A percentile compares a stretch with the other conserved stretches of the same genome.
Evolutionary conservation across 2,888 invertebrate species (phyloP).

Genomic region (Odontomyia ornata): DNA sequence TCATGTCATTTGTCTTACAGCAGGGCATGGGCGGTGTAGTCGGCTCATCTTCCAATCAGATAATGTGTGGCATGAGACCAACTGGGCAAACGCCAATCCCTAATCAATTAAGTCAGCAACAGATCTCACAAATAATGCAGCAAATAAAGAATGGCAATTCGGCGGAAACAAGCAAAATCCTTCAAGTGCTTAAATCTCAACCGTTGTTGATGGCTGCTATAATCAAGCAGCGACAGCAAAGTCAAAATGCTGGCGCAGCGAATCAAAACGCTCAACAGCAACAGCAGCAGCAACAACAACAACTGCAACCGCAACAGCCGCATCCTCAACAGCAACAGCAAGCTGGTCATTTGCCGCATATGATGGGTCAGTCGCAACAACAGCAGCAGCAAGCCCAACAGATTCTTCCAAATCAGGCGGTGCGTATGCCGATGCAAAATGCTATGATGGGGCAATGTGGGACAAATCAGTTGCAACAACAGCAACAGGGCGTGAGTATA

Average conservation of each 20-base stretch:
- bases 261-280: constrained; percentile 55
- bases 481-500: constrained; percentile 58
- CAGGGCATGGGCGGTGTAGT: constrained; percentile 63
- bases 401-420: constrained; percentile 64
- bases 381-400: constrained; percentile 68
- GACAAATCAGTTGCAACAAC: constrained; percentile 35
- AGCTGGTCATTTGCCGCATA: constrained; percentile 66
- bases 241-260: constrained; percentile 56
- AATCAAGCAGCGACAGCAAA: constrained; percentile 83
- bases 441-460: constrained; percentile 43
- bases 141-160: constrained; percentile 90
- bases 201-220: constrained; percentile 96
- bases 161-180: constrained; percentile 90
- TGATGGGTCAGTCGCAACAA: constrained; percentile 65
- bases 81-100: constrained; percentile 63
- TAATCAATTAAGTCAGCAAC: constrained; percentile 66
- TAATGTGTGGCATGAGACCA: constrained; percentile 53
- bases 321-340: constrained; percentile 62
- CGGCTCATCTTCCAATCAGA: constrained; percentile 58
- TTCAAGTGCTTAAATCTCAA: constrained; percentile 90
- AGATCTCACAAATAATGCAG: constrained; percentile 86
- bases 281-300: constrained; percentile 57
- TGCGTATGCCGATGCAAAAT: constrained; percentile 62
- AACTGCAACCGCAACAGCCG: constrained; percentile 65
- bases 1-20: background rate